Evolutionary conservation across 2,888 invertebrate genomes (phyloP).

Genomic region (Euspilapteryx auroguttella): DNA sequence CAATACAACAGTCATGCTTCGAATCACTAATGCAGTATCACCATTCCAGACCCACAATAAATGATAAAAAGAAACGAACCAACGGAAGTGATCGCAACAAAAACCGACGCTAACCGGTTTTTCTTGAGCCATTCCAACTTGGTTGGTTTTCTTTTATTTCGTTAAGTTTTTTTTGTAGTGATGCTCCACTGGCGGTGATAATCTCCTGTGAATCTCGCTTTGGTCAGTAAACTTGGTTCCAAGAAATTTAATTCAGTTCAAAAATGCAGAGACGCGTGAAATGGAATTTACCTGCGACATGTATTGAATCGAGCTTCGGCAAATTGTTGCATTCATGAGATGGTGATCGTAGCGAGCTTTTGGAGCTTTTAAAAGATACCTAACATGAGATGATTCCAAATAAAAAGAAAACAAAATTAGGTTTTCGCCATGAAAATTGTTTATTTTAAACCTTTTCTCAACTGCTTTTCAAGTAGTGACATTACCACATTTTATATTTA

Average conservation of each 20-base stretch:
- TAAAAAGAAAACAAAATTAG: constrained; percentile 1
- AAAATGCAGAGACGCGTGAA: too few species aligned
- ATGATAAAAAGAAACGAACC: constrained; percentile 42
- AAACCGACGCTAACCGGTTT: constrained; percentile 52
- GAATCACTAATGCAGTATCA: too few species aligned
- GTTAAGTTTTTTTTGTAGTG: constrained; percentile 1
- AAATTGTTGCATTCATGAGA: too few species aligned
- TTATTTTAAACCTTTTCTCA: constrained; percentile 5
- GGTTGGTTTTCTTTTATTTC: constrained; percentile 1
- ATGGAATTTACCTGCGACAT: too few species aligned
- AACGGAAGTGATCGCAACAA: constrained; percentile 37
- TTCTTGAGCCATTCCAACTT: constrained; percentile 20
- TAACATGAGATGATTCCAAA: neutral
- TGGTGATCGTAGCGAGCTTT: too few species aligned
- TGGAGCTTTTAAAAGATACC: too few species aligned
- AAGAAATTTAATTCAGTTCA: too few species aligned
- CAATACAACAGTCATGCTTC: too few species aligned
- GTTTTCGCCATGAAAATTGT: constrained; percentile 4
- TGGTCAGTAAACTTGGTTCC: neutral
- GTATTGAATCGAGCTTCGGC: too few species aligned
- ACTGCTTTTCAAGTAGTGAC: too few species aligned
- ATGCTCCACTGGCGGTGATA: constrained; percentile 4
- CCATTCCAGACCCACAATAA: too few species aligned
- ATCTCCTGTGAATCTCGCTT: constrained; percentile 2
- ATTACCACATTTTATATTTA: constrained; percentile 1